A percentile compares a stretch with the other conserved stretches of the same genome.
These are phyloP conservation scores for Bombus balteatus DNA, from an alignment of 1,140 invertebrate genomes.

Conservation along the genomic window DNA sequence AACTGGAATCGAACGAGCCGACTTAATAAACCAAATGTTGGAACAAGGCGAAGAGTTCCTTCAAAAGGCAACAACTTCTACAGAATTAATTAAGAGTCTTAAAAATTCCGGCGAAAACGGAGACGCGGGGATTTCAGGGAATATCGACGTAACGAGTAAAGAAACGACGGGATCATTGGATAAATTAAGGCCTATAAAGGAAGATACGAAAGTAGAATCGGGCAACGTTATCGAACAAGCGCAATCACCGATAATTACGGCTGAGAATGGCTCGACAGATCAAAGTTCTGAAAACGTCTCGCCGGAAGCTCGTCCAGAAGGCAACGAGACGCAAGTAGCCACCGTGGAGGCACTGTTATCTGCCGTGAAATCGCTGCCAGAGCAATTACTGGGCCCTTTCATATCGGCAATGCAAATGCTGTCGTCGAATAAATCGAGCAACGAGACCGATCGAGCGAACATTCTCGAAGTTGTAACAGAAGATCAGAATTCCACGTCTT, in stretches of 20 bases:
- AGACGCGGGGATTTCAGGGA: neutral
- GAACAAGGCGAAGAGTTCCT: no score
- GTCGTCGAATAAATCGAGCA: conserved; percentile 61
- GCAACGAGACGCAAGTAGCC: conserved; percentile 38
- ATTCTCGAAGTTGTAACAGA: neutral
- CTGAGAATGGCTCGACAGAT: neutral
- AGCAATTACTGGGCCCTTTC: conserved; percentile 76
- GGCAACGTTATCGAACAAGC: neutral
- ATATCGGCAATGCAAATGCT: conserved; percentile 73
- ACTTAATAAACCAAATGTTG: neutral
- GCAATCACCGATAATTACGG: neutral
- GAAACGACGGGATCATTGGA: neutral
- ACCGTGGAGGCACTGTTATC: conserved; percentile 75
- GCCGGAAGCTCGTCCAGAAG: neutral
- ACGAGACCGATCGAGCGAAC: conserved; percentile 23
- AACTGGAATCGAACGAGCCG: neutral
- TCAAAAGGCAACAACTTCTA: neutral
- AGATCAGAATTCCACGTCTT: no score
- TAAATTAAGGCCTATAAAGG: neutral
- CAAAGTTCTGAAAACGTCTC: no score
- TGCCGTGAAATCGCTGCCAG: conserved; percentile 76
- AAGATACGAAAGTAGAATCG: neutral
- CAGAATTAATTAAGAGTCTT: neutral
- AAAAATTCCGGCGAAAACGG: neutral
- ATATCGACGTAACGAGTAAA: no score